phyloP scores from a whole-genome alignment of 1,140 invertebrate genomes.

The Matsumurasca onukii region DNA sequence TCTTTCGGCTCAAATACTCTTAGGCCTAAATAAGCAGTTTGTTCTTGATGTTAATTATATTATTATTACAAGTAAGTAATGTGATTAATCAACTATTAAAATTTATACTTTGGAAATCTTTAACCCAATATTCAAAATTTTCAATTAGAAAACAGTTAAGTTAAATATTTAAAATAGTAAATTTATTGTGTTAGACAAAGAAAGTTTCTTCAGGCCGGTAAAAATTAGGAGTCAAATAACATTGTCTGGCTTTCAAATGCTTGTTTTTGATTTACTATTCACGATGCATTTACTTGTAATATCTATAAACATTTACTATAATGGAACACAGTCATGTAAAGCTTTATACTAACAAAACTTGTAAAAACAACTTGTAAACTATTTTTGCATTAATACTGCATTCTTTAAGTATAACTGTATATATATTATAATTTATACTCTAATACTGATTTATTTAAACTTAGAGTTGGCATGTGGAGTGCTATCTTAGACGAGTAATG shows the following conservation, averaged over 20 bases:
- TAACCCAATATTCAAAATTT: no score
- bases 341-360: not conserved
- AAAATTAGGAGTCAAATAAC: no score
- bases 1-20: not conserved
- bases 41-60: not conserved
- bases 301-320: not conserved
- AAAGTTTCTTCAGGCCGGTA: no score
- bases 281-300: not conserved
- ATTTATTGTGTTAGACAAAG: not conserved
- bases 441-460: conserved; percentile 11
- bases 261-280: not conserved
- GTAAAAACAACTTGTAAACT: not conserved
- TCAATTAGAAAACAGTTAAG: no score
- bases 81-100: not conserved
- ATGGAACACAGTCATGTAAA: conserved; percentile 24
- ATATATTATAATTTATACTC: not conserved
- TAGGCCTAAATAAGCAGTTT: not conserved
- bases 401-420: conserved; percentile 3
- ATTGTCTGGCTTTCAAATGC: no score
- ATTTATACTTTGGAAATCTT: no score
- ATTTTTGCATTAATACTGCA: no score
- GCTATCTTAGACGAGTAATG: conserved; percentile 8
- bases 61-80: not conserved
- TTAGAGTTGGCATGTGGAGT: conserved; percentile 19
- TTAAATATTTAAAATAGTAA: not conserved